Percentiles rank a stretch among this genome's conserved stretches.
Conservation (phyloP, 1,140 invertebrate genomes). For the Atopsyche davidsoni region DNA sequence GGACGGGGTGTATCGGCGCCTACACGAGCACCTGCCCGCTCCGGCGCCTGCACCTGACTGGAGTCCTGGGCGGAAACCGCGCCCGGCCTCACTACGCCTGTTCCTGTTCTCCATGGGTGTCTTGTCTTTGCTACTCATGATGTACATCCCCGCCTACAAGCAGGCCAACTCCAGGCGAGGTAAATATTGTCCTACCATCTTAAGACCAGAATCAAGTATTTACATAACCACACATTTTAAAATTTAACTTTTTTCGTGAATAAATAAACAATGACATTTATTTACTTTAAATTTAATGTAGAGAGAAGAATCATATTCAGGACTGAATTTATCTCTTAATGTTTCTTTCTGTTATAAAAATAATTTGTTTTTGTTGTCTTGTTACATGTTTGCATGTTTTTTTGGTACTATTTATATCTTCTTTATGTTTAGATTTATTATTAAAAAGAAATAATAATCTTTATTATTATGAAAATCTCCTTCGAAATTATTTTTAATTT, state of each 20-base stretch:
- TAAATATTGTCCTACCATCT: constrained; percentile 16
- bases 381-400: too few relatives aligned
- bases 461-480: too few relatives aligned
- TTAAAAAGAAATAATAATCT: too few relatives aligned
- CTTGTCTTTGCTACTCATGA: constrained; percentile 41
- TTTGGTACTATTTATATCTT: too few relatives aligned
- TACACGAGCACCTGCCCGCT: constrained; percentile 15
- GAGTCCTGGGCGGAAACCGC: constrained; percentile 33
- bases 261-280: too few relatives aligned
- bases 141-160: constrained; percentile 47
- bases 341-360: constrained; percentile 2
- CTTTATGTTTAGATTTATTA: too few relatives aligned
- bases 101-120: constrained; percentile 41
- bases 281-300: too few relatives aligned
- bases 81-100: constrained; percentile 37
- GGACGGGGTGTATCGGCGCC: constrained; percentile 7
- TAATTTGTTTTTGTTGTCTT: not conserved
- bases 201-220: constrained; percentile 29
- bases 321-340: too few relatives aligned
- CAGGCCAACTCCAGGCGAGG: constrained; percentile 34
- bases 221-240: constrained; percentile 9
- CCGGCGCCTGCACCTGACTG: constrained; percentile 27
- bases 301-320: too few relatives aligned
- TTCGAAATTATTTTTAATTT: too few relatives aligned
- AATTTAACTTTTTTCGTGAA: constrained; percentile 4